Base-by-base conservation (phyloP, 37 sponge, comb jelly and placozoan genomes). In the Halisarca cf. caerulea region DNA sequence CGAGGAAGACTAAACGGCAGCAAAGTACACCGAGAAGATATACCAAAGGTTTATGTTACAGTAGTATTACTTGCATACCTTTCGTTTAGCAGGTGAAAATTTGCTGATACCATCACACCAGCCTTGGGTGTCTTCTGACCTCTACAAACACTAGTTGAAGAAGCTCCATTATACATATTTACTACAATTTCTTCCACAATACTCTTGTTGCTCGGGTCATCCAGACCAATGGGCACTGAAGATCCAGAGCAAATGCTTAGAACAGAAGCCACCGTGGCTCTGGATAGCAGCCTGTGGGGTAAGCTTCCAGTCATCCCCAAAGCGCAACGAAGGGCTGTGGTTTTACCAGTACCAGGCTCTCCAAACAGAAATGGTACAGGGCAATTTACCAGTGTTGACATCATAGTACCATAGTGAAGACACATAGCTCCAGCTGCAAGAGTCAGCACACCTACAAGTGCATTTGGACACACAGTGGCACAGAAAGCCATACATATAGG, bases 1-100 rank as follows among this genome's bases (percentile, higher is more conserved):
- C 15, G 57, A 11, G 11, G 11, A 17, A 11, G 15, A 17, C 17
- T 11, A 54, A 54, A 54, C 15, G 11, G 15, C 15, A 54, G 57
- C 57, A 54, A 54, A 17, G 17, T 54, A 17, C 57, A 54, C 57
- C 57, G 11, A n/a, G n/a, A n/a, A n/a, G n/a, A n/a, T n/a, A n/a
- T n/a, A n/a, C n/a, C n/a, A n/a, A n/a, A n/a, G n/a, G n/a, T n/a
- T n/a, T n/a, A n/a, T n/a, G n/a, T n/a, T n/a, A n/a, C n/a, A n/a
- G n/a, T n/a, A n/a, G n/a, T n/a, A n/a, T n/a, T n/a, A n/a, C n/a
- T n/a, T n/a, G n/a, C n/a, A n/a, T n/a, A n/a, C n/a, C n/a, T n/a
- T n/a, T n/a, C n/a, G n/a, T n/a, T n/a, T n/a, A n/a, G n/a, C n/a
- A 54, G 57, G 57, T 54, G 57, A 38, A 59, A 57, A 81, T 81